Evolutionary conservation across 2,797 vertebrate genomes (phyloP).

Genomic region (Lepus oiostolus): DNA sequence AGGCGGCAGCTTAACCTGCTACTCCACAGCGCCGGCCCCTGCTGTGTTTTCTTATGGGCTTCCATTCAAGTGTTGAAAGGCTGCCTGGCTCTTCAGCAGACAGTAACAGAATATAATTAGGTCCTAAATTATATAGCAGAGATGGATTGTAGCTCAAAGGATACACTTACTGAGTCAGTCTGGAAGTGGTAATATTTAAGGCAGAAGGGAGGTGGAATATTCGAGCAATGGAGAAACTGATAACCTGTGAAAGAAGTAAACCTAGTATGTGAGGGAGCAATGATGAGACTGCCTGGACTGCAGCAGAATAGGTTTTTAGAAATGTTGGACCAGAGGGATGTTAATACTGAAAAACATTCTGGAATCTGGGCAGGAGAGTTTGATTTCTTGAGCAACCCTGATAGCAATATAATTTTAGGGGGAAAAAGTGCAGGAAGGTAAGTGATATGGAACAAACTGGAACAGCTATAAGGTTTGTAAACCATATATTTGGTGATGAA

Average conservation of each 20-base stretch:
- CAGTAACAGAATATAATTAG: neutral
- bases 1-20: no score
- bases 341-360: neutral
- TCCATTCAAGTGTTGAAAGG: neutral
- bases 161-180: neutral
- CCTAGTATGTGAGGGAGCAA: conserved; percentile 3
- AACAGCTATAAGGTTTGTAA: neutral
- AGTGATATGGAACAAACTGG: neutral
- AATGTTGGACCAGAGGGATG: neutral
- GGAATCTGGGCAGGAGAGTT: conserved; percentile 8
- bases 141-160: neutral
- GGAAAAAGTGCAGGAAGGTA: neutral
- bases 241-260: neutral
- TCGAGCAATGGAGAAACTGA: neutral
- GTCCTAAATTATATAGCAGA: neutral
- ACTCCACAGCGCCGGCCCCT: no score
- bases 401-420: neutral
- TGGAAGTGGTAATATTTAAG: conserved; percentile 31
- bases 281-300: neutral
- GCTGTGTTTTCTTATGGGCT: neutral
- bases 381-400: neutral
- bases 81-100: neutral
- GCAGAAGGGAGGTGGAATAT: neutral
- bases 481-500: neutral
- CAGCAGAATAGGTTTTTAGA: neutral